These are phyloP conservation scores for Candidula unifasciata DNA, from an alignment of 2,888 invertebrate species.

Conservation along the genomic window DNA sequence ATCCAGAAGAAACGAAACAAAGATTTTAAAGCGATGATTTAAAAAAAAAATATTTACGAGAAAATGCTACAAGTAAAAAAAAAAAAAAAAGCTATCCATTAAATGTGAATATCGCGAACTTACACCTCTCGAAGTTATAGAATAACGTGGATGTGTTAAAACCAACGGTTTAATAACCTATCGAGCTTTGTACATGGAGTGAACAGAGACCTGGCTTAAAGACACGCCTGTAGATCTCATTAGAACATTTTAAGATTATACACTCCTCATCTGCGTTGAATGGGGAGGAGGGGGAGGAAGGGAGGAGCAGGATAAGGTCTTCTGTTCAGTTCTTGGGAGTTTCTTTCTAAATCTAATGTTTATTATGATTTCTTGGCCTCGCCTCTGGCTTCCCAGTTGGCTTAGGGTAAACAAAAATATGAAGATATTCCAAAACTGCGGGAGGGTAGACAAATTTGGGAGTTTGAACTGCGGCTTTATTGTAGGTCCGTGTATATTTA, in stretches of 20 bases:
- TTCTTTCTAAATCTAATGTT: constrained; percentile 5
- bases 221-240: not conserved
- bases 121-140: not conserved
- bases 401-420: constrained; percentile 30
- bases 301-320: too few relatives aligned
- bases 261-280: not conserved
- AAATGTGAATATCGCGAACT: not conserved
- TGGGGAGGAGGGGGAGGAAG: not conserved
- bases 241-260: not conserved
- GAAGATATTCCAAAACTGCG: not conserved
- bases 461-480: not conserved
- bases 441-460: not conserved
- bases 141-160: not conserved
- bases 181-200: not conserved
- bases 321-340: not conserved
- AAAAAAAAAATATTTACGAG: too few relatives aligned
- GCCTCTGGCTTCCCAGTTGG: not conserved
- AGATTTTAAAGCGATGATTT: too few relatives aligned
- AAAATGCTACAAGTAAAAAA: not conserved
- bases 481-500: constrained; percentile 20
- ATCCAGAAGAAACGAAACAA: too few relatives aligned
- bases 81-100: not conserved
- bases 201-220: not conserved
- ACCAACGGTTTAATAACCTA: not conserved
- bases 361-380: not conserved